Base-by-base conservation (phyloP, 1,140 invertebrate species). In the Brachionus sp. region DNA sequence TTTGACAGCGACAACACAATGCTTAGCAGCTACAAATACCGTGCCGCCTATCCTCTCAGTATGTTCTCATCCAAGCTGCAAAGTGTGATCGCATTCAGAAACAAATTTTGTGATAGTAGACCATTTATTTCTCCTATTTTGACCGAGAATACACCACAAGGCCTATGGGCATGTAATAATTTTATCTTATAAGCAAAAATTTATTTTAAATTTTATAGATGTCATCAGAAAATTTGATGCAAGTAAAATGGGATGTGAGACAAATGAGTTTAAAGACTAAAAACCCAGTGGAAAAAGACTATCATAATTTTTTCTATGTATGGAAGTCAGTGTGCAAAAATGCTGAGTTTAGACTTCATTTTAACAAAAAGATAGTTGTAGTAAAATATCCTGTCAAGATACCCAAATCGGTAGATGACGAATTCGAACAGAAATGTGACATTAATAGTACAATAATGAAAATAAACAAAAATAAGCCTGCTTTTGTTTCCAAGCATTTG, bases 291-390 rank as follows among this genome's bases (percentile, higher is more conserved):
- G 39, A 75, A 75, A 75, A 42, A 37, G 77, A 80, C n/a, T 57
- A 23, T 62, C 77, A 80, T 7, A 80, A 33, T 33, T 57, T 37
- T 66, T 80, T 44, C n/a, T 66, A 80, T 42, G 50, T 62, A 5
- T 80, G 77, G 77, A 80, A 66, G 35, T 80, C 77, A 80, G 13
- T 62, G 19, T 62, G 77, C 39, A 66, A 66, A 62, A 80, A 80
- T 80, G 50, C 29, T 10, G 50, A 80, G 13, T 62, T 80, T 62
- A 19, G 33, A 25, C 10, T 80, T 5, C 29, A 80, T 62, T 66
- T 80, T 37, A 80, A 66, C 25, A 57, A 35, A 57, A 16, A 35
- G 23, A 19, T 80, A 13, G 19, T 80, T 0, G 33, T 12, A 10
- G 50, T 80, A 1, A 80, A 80, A 29, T 80, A 80, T 62, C 77